Conservation (phyloP, 2,888 invertebrate species). For the Heteropelma amictum region DNA sequence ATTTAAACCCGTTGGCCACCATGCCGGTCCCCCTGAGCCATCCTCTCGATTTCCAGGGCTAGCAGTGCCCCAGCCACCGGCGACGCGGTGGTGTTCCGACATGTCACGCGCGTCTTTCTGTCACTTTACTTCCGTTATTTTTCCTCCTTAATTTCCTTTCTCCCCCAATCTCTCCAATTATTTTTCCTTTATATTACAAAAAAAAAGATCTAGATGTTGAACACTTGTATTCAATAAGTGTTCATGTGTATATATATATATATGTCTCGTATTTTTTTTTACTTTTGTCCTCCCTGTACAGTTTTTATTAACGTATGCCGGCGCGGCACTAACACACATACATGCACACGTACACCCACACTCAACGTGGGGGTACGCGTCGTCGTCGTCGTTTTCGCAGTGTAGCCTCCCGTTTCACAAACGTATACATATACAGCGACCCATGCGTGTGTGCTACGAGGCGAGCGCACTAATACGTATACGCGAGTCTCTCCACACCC, state of each 20-base stretch:
- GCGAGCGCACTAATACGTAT: constrained; percentile 36
- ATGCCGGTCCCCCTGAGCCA: constrained; percentile 77
- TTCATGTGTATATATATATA: neutral
- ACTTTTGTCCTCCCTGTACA: constrained; percentile 27
- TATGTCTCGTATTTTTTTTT: neutral
- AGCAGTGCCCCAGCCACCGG: constrained; percentile 81
- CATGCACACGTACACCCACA: constrained; percentile 52
- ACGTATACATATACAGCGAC: constrained; percentile 18
- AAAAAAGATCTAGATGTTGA: no score
- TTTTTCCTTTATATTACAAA: neutral
- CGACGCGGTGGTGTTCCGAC: constrained; percentile 84
- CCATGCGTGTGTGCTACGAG: neutral
- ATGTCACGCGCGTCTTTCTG: constrained; percentile 75
- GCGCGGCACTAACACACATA: constrained; percentile 39
- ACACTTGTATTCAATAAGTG: neutral
- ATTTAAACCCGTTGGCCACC: constrained; percentile 79
- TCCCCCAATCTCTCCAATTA: neutral
- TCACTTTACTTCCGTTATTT: constrained; percentile 65
- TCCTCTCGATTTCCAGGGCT: constrained; percentile 79
- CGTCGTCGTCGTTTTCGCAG: constrained; percentile 37
- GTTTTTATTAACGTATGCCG: constrained; percentile 33
- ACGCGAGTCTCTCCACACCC: constrained; percentile 52
- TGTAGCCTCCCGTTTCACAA: constrained; percentile 41
- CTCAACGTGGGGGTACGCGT: constrained; percentile 52
- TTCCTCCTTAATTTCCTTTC: constrained; percentile 8